Percentiles rank a stretch among this genome's conserved stretches.
These are phyloP conservation scores for Gorsachius goisagi DNA, from an alignment of 2,113 vertebrate species.

Conservation along the genomic window DNA sequence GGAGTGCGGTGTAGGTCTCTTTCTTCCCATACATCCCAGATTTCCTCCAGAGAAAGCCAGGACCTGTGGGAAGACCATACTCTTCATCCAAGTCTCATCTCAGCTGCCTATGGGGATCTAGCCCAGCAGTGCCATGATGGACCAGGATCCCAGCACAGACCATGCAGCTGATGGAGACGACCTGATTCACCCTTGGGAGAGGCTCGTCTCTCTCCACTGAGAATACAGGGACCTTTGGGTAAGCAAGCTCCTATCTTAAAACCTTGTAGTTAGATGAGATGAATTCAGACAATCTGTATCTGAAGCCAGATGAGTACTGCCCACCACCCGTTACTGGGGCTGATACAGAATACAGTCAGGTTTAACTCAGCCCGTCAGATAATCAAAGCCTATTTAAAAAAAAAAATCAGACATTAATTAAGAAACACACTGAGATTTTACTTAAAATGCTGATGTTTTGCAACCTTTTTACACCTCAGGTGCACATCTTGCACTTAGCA, in stretches of 20 bases:
- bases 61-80: fast-evolving
- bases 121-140: neutral
- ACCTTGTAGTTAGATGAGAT: neutral
- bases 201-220: neutral
- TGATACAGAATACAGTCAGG: neutral
- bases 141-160: fast-evolving
- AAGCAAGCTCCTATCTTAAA: neutral
- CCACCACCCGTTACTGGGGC: neutral
- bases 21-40: neutral
- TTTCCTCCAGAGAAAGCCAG: neutral
- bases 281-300: neutral
- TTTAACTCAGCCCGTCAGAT: neutral
- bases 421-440: neutral
- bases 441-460: neutral
- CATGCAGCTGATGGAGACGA: fast-evolving
- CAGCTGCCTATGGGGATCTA: neutral
- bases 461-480: neutral
- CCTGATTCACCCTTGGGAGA: neutral
- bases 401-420: neutral
- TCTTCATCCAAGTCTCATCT: neutral
- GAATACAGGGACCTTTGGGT: neutral
- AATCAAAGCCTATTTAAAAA: neutral
- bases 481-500: neutral
- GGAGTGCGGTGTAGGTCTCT: neutral
- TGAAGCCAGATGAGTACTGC: neutral